Conservation (phyloP, 2,113 vertebrate species). For the Proterorhinus semilunaris region DNA sequence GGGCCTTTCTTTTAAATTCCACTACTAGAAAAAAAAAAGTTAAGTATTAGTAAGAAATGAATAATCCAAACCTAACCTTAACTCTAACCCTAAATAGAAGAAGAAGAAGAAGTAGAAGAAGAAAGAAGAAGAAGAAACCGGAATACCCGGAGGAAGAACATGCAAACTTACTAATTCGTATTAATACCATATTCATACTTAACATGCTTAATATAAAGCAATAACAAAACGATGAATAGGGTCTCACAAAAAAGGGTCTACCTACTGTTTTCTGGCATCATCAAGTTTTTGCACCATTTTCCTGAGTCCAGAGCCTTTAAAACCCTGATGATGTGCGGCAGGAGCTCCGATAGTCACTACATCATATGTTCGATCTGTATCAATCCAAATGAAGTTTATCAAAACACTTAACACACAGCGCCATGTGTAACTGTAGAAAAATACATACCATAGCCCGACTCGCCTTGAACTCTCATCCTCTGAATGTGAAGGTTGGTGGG, state of each 20-base stretch:
- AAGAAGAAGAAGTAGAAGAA: too few relatives aligned
- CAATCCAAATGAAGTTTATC: neutral
- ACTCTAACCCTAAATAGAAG: too few relatives aligned
- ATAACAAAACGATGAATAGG: too few relatives aligned
- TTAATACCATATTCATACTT: too few relatives aligned
- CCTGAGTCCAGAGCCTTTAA: slow-evolving; percentile 91
- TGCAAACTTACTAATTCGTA: too few relatives aligned
- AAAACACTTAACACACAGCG: neutral
- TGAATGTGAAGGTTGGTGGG: slow-evolving; percentile 97
- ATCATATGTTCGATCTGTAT: slow-evolving; percentile 92
- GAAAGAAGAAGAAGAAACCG: too few relatives aligned
- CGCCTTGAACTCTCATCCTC: slow-evolving; percentile 96
- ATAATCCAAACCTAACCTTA: too few relatives aligned
- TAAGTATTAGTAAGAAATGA: too few relatives aligned
- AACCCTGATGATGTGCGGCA: slow-evolving; percentile 95
- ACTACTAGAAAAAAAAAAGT: too few relatives aligned
- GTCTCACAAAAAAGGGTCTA: slow-evolving; percentile 28
- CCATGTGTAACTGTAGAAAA: neutral
- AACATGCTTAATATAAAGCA: too few relatives aligned
- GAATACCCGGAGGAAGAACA: too few relatives aligned
- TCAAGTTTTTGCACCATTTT: slow-evolving; percentile 94
- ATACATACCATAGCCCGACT: slow-evolving; percentile 86
- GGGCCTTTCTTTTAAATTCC: too few relatives aligned
- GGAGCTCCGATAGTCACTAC: slow-evolving; percentile 95
- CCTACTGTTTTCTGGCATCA: slow-evolving; percentile 96